Evolutionary conservation across 2,113 vertebrate genomes (phyloP).

Genomic region (Todiramphus saurophagus): DNA sequence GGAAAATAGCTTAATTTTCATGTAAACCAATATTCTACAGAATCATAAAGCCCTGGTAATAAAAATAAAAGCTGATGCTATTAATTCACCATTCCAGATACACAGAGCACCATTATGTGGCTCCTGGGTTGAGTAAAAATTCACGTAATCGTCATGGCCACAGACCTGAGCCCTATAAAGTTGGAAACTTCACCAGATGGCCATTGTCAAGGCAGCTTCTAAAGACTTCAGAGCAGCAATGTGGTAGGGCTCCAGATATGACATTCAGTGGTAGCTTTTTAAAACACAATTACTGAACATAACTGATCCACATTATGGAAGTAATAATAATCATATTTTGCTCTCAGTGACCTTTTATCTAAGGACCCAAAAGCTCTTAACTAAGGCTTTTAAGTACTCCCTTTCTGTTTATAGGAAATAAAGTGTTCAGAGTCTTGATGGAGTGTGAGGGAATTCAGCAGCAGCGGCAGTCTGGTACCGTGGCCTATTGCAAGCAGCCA

Average conservation of each 20-base stretch:
- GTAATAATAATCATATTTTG: conserved; percentile 7
- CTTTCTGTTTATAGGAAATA: background rate
- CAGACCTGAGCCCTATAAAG: conserved; percentile 1
- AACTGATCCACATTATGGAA: background rate
- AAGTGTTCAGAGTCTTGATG: background rate
- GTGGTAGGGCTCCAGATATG: background rate
- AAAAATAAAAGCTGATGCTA: conserved; percentile 25
- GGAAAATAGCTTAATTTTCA: background rate
- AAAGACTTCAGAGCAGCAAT: background rate
- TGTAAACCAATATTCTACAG: conserved; percentile 24
- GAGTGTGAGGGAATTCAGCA: background rate
- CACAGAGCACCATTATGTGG: conserved; percentile 1
- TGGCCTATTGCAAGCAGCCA: background rate
- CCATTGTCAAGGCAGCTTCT: background rate
- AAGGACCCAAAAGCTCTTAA: background rate
- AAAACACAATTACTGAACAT: background rate
- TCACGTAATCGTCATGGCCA: background rate
- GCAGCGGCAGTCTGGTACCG: background rate
- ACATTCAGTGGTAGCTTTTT: background rate
- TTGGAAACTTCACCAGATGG: conserved; percentile 12
- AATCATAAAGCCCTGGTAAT: conserved; percentile 16
- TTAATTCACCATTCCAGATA: conserved; percentile 37
- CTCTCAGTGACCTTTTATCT: background rate
- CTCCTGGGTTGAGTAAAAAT: conserved; percentile 53
- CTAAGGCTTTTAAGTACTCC: background rate